phyloP scores from a whole-genome alignment of 2,113 vertebrate genomes.

The Pseudonaja textilis region DNA sequence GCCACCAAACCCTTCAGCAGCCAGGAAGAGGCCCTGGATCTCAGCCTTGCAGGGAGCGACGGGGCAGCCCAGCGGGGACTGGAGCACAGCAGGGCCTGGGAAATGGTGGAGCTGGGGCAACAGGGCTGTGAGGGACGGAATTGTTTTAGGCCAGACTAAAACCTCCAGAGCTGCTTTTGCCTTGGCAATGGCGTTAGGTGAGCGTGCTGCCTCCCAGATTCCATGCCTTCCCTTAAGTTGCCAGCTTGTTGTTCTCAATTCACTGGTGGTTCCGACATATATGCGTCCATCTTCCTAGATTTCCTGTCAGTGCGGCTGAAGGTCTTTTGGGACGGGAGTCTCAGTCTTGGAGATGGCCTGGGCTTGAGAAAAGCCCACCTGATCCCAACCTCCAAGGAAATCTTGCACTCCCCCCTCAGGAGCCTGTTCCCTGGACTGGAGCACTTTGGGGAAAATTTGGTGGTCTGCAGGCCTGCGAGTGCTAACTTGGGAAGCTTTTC shows the following conservation, averaged over 20 bases:
- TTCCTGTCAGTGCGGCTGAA: background rate
- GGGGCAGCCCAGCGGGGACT: background rate
- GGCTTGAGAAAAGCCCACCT: background rate
- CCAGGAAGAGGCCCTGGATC: slow-evolving; percentile 15
- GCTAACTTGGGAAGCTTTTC: background rate
- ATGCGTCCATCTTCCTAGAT: background rate
- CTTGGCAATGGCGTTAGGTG: background rate
- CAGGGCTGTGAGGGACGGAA: accelerated
- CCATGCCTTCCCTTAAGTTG: slow-evolving; percentile 3
- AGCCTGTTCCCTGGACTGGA: background rate
- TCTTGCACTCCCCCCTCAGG: background rate
- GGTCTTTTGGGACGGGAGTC: background rate
- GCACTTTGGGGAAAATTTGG: background rate
- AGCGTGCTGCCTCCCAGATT: background rate
- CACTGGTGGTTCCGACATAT: background rate
- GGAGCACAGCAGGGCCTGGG: background rate
- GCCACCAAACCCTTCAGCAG: background rate
- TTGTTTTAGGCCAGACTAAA: accelerated
- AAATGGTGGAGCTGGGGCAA: background rate
- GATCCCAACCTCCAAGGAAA: background rate
- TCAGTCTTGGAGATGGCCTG: background rate
- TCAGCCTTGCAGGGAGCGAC: background rate
- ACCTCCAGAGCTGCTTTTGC: accelerated
- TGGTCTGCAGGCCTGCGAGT: background rate
- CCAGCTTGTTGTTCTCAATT: background rate